Evolutionary conservation across 1,140 invertebrate genomes (phyloP).

Genomic region (Ceratoteleas bidentatus): DNA sequence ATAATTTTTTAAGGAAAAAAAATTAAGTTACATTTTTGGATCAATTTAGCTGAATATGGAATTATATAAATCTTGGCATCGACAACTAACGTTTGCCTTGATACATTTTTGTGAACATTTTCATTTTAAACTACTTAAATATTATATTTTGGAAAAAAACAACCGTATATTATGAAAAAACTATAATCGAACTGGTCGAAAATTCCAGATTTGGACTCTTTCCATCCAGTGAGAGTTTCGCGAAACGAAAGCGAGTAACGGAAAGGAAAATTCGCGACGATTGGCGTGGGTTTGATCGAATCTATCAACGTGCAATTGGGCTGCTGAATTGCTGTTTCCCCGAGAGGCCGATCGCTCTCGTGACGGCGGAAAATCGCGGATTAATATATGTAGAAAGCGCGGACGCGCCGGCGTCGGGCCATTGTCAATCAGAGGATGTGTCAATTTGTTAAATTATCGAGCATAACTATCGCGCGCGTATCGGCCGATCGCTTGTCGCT

Average conservation of each 20-base stretch:
- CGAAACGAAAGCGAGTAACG: constrained; percentile 16
- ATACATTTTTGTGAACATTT: too few relatives aligned
- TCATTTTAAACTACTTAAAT: too few relatives aligned
- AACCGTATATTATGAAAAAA: too few relatives aligned
- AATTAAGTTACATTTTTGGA: too few relatives aligned
- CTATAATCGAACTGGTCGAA: too few relatives aligned
- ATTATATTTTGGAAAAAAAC: too few relatives aligned
- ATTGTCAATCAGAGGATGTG: constrained; percentile 51
- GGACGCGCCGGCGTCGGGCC: constrained; percentile 16
- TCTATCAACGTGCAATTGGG: too few relatives aligned
- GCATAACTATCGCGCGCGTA: constrained; percentile 36
- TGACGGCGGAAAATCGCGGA: constrained; percentile 13
- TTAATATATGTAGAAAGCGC: constrained; percentile 55
- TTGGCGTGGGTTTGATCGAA: constrained; percentile 19
- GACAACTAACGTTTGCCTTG: too few relatives aligned
- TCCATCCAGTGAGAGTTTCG: constrained; percentile 18
- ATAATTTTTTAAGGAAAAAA: too few relatives aligned
- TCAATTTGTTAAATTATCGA: constrained; percentile 49
- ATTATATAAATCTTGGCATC: too few relatives aligned
- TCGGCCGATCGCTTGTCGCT: constrained; percentile 50
- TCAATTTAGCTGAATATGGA: too few relatives aligned
- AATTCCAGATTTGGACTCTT: too few relatives aligned
- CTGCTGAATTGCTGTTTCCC: constrained; percentile 1
- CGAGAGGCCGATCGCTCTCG: background rate
- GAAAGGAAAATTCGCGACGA: constrained; percentile 35